Evolutionary conservation across 1,140 invertebrate species (phyloP), one percentile per base, ranked within the genome.

Genomic region (Drosophila parabipectinata): DNA sequence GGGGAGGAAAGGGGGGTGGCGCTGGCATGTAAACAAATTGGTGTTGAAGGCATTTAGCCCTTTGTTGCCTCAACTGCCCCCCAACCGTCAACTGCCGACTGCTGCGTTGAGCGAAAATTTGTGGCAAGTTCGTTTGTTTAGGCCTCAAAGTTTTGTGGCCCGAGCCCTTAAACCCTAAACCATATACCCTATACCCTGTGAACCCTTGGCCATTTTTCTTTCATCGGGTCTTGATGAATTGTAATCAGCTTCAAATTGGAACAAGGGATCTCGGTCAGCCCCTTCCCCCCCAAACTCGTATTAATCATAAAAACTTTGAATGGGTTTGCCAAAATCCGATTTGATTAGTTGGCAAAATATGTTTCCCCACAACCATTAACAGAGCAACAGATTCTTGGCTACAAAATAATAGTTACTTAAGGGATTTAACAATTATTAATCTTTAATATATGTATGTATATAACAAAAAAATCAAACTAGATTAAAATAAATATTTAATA

Each of bases 21-120:
- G 53, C 45, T 71, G 77, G 76, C 83, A 83, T 88, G 83, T 83
- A 88, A 88, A 88, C 83, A 88, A 88, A 88, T 88, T 88, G 83
- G 79, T 71, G 79, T 64, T 88, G 83, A 88, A 83, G 72, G 76
- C 67, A 56, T 72, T 73, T 76, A 57, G 72, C 64, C 57, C 72
- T 64, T 80, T 75, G 71, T 79, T 66, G 28, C 32, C 32, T 28
- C 26, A 7, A 28, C 15, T 15, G 15, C 0, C 21, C 21, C 21
- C 21, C 21, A 21, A 21, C 21, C 3, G 2, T 3, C 21, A 21
- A 21, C 21, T 21, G 28, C 28, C 5, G 28, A 18, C 1, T 34
- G 8, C 50, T 59, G 44, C 44, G 66, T 67, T 69, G 58, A 63
- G 45, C 45, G 47, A 48, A 15, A 77, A 67, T 69, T 82, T 83